Evolutionary conservation across 1,140 invertebrate genomes (phyloP).

Genomic region (Stenopsyche tienmushanensis): DNA sequence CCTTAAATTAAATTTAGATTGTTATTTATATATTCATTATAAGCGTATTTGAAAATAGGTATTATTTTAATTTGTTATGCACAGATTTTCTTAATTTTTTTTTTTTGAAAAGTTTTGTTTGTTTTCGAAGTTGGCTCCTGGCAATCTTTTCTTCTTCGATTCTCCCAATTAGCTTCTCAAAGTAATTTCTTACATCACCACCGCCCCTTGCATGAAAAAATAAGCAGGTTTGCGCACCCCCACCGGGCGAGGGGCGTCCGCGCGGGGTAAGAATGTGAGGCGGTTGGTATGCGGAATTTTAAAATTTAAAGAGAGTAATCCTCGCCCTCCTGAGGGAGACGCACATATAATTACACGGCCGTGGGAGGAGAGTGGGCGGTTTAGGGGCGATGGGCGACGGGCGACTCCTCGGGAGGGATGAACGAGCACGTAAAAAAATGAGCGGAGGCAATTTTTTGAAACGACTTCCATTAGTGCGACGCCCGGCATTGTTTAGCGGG

Average conservation of each 20-base stretch:
- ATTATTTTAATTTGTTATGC: no score
- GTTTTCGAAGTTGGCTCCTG: conserved; percentile 33
- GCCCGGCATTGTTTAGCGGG: conserved; percentile 43
- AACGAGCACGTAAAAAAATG: conserved; percentile 43
- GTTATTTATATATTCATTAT: no score
- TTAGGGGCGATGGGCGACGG: conserved; percentile 8
- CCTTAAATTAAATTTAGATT: no score
- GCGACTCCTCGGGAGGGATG: conserved; percentile 32
- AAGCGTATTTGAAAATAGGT: no score
- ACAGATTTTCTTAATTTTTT: conserved; percentile 2
- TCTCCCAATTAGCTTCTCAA: conserved; percentile 39
- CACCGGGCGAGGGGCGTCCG: neutral
- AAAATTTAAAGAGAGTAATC: conserved; percentile 43
- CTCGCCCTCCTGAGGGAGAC: conserved; percentile 26
- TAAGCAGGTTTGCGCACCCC: conserved; percentile 32
- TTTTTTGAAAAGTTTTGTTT: conserved; percentile 34
- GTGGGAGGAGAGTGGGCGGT: neutral
- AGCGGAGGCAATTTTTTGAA: conserved; percentile 43
- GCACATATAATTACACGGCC: conserved; percentile 20
- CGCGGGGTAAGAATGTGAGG: conserved; percentile 31
- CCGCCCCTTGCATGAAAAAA: conserved; percentile 35
- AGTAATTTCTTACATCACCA: conserved; percentile 41
- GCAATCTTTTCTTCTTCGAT: conserved; percentile 38
- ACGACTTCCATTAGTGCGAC: conserved; percentile 43
- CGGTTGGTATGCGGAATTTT: conserved; percentile 37